These are phyloP conservation scores for Schizaphis graminum DNA, from an alignment of 2,888 invertebrate species.

Conservation along the genomic window DNA sequence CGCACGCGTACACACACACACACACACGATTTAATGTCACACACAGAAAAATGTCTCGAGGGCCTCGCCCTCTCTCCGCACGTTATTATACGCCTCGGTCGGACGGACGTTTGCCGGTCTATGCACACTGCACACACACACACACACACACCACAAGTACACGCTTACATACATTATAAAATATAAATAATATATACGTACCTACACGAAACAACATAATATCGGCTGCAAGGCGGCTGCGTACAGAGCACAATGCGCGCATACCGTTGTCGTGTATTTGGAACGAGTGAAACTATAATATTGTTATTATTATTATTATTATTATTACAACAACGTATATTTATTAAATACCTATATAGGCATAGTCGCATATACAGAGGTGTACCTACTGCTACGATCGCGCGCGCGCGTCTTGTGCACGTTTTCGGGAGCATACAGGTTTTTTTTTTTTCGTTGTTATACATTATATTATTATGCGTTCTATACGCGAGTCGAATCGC, in stretches of 20 bases:
- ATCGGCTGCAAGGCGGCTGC: not conserved
- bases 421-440: not conserved
- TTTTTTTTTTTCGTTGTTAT: not conserved
- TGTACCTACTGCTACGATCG: not conserved
- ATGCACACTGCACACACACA: not conserved
- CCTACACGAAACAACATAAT: not conserved
- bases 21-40: constrained; percentile 30
- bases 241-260: not conserved
- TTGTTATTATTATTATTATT: not conserved
- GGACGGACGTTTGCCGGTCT: constrained; percentile 27
- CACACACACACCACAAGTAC: not conserved
- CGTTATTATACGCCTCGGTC: not conserved
- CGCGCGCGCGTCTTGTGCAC: not conserved
- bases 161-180: not conserved
- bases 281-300: constrained; percentile 19
- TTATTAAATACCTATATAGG: not conserved
- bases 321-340: not conserved
- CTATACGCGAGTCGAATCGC: not conserved
- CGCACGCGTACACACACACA: not conserved
- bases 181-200: not conserved
- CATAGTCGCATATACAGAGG: not conserved
- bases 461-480: not conserved
- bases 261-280: constrained; percentile 2
- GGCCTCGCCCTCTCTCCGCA: constrained; percentile 4
- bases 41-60: constrained; percentile 36